Conservation (phyloP, 2,888 invertebrate species). For the Agelastica alni region DNA sequence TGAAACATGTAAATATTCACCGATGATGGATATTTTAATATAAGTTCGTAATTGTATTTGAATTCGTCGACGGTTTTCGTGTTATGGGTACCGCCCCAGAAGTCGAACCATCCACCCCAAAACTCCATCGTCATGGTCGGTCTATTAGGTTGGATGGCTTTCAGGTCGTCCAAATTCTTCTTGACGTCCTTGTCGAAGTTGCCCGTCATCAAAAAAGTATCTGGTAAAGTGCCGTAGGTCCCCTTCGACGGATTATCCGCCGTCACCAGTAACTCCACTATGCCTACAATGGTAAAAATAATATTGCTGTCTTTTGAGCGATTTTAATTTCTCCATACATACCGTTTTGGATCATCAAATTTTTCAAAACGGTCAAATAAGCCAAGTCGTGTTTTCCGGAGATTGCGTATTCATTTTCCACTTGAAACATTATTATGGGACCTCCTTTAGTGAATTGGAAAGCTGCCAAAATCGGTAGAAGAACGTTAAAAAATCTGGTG, state of each 20-base stretch:
- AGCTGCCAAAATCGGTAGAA: conserved; percentile 59
- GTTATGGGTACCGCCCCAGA: conserved; percentile 56
- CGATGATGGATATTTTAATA: conserved; percentile 57
- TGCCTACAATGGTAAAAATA: too few relatives aligned
- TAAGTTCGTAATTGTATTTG: conserved; percentile 35
- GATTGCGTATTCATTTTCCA: conserved; percentile 65
- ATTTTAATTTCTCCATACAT: conserved; percentile 12
- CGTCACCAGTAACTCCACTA: conserved; percentile 60
- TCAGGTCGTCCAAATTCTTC: conserved; percentile 54
- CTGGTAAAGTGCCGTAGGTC: conserved; percentile 42
- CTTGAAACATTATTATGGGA: conserved; percentile 67
- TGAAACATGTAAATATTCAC: conserved; percentile 92
- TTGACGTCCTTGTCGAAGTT: conserved; percentile 58
- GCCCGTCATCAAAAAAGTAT: conserved; percentile 57
- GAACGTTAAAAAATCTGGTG: conserved; percentile 58
- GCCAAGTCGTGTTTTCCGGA: conserved; percentile 44
- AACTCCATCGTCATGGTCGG: conserved; percentile 63
- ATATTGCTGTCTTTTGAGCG: too few relatives aligned
- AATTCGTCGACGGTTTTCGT: conserved; percentile 34
- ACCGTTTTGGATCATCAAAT: conserved; percentile 49
- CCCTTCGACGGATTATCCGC: conserved; percentile 55
- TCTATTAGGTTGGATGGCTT: conserved; percentile 56
- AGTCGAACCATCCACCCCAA: conserved; percentile 66
- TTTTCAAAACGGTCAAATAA: conserved; percentile 56
- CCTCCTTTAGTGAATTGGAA: conserved; percentile 74